Evolutionary conservation across 2,888 invertebrate species (phyloP).

Genomic region (Ariolimax columbianus): DNA sequence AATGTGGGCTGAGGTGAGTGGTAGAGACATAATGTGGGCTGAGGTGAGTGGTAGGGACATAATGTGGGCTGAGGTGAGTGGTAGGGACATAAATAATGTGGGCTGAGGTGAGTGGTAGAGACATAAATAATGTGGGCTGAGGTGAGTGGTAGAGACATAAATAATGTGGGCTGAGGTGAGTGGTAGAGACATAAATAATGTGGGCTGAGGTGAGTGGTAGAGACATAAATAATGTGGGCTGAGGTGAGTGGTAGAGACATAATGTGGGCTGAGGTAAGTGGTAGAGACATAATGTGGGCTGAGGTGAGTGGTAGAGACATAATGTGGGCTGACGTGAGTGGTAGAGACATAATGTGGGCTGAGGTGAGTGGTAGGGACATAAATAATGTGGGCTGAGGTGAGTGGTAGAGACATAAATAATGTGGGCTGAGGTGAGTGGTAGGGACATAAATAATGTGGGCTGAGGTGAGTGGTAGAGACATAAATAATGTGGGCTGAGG

Average conservation of each 20-base stretch:
- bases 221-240: not conserved
- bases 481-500: too few species aligned
- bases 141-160: too few species aligned
- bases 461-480: not conserved
- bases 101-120: too few species aligned
- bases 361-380: not conserved
- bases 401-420: conserved; percentile 81
- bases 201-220: conserved; percentile 77
- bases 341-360: not conserved
- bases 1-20: too few species aligned
- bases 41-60: not conserved
- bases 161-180: not conserved
- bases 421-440: conserved; percentile 78
- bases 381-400: not conserved
- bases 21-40: not conserved
- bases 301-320: not conserved
- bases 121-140: too few species aligned
- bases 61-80: not conserved
- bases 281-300: not conserved
- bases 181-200: conserved; percentile 81
- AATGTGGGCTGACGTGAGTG: not conserved
- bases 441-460: not conserved
- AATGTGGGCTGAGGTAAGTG: too few species aligned
- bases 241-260: not conserved
- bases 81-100: too few species aligned